A percentile compares a stretch with the other conserved stretches of the same genome.
Evolutionary conservation across 1,140 invertebrate species (phyloP).

Genomic region (Arctopsyche grandis): DNA sequence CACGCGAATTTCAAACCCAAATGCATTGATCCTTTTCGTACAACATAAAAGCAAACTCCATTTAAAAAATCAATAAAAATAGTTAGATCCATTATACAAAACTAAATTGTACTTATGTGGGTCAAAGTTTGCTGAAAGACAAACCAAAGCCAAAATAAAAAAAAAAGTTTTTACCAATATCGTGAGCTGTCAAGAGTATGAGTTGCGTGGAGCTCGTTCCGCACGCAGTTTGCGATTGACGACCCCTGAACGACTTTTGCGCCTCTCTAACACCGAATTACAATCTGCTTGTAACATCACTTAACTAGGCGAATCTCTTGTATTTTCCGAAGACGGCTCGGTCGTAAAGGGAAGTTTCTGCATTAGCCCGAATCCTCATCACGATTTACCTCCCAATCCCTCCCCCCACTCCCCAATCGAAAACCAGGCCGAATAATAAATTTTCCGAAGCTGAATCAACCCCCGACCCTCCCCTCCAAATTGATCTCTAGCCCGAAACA

Average conservation of each 20-base stretch:
- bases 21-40: no score
- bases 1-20: no score
- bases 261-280: not conserved
- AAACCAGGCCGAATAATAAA: slow-evolving; percentile 12
- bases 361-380: slow-evolving; percentile 23
- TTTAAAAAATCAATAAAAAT: no score
- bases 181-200: no score
- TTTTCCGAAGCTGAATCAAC: not conserved
- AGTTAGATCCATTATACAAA: no score
- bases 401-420: not conserved
- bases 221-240: not conserved
- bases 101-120: no score
- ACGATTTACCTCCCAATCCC: not conserved
- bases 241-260: slow-evolving; percentile 10
- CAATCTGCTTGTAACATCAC: not conserved
- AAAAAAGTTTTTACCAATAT: not conserved
- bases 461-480: not conserved
- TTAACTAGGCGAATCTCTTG: not conserved
- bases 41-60: no score
- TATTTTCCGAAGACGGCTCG: not conserved
- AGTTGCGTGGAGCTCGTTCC: not conserved
- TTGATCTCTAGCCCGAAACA: slow-evolving; percentile 12
- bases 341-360: slow-evolving; percentile 25
- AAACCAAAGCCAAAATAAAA: no score
- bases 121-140: no score